phyloP scores from a whole-genome alignment of 2,113 vertebrate genomes.

The Takifugu bimaculatus region DNA sequence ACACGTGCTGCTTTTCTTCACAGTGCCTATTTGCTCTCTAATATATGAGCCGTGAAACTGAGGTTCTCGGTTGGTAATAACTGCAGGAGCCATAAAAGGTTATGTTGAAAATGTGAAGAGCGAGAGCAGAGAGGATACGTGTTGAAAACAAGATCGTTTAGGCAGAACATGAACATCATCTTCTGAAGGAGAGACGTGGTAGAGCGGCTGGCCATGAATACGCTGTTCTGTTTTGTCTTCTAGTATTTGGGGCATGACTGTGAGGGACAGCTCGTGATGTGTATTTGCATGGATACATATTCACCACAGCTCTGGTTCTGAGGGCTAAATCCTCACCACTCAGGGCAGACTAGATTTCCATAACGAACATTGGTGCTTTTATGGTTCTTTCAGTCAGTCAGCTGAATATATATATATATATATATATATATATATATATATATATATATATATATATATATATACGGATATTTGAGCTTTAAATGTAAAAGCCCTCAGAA shows the following conservation, averaged over 20 bases:
- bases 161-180: neutral
- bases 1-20: neutral
- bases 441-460: too few species aligned
- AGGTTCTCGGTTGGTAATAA: conserved; percentile 22
- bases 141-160: neutral
- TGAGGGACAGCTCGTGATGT: conserved; percentile 17
- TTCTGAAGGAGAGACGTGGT: neutral
- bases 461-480: neutral
- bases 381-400: conserved; percentile 37
- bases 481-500: neutral
- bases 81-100: conserved; percentile 31
- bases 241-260: conserved; percentile 9
- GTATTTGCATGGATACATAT: conserved; percentile 26
- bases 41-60: conserved; percentile 8
- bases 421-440: too few species aligned
- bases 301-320: conserved; percentile 6
- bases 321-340: conserved; percentile 23
- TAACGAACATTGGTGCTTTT: conserved; percentile 27
- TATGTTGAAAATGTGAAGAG: neutral
- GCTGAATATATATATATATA: conserved; percentile 7
- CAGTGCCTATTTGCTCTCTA: neutral
- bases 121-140: neutral
- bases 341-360: conserved; percentile 36
- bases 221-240: neutral
- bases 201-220: neutral